Base-by-base conservation (phyloP, 2,113 vertebrate genomes). In the Phoenicopterus ruber region DNA sequence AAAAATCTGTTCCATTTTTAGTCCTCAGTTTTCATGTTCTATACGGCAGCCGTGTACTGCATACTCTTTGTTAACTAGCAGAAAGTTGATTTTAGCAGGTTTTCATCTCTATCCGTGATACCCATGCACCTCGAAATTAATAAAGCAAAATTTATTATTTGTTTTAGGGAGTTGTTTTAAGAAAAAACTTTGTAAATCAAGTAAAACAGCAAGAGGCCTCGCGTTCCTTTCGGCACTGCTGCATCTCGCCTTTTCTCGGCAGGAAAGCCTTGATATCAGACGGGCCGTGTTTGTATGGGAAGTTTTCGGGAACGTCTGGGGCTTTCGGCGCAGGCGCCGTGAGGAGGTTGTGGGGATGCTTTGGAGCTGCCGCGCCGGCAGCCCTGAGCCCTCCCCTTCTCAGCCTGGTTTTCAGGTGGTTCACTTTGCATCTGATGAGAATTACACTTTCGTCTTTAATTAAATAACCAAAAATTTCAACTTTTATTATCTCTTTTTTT, bases 401-500 rank as follows among this genome's bases (percentile, higher is more conserved):
- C 38, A 15, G 20, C 2, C 0, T 4, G 34, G 13, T 66, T 79
- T 88, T 74, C 73, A 67, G 9, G 59, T 34, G 26, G 10, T 17
- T 91, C 22, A 9, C 49, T 88, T 91, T 71, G 63, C 73, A 10
- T 70, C n/a, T 73, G 57, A 52, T 17, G 34, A 46, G 72, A 79
- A 67, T 55, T 61, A 16, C n/a, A 40, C 71, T 70, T 88, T 67
- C 32, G 66, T 74, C 72, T 93, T 96, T 90, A 57, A 87, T 96
- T 90, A 89, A 42, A 61, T 65, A 49, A n/a, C 22, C 61, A n/a
- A 50, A 81, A 73, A 66, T 57, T 29, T 54, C 32, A 52, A 14
- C 22, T 82, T 72, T 63, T 65, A 36, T 95, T 87, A 52, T 32
- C 6, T 42, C 11, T 69, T 77, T 58, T 87, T 52, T 17, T 94